A percentile compares a stretch with the other conserved stretches of the same genome.
Evolutionary conservation across 1,140 invertebrate genomes (phyloP).

Genomic region (Bacillus rossius): DNA sequence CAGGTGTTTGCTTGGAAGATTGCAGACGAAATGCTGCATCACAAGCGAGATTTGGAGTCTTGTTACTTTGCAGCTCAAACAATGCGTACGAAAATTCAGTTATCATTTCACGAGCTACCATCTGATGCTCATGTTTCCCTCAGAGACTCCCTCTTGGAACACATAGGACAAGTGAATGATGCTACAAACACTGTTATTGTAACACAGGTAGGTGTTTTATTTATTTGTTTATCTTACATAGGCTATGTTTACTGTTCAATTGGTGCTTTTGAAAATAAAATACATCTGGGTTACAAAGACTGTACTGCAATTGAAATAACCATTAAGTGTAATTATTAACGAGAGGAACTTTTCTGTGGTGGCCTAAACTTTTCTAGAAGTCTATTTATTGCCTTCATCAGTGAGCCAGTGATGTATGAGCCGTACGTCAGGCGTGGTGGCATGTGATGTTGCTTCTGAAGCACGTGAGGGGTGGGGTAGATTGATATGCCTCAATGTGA

Average conservation of each 20-base stretch:
- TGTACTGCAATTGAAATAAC: too few species aligned
- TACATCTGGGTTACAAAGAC: too few species aligned
- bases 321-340: too few species aligned
- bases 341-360: too few species aligned
- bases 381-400: too few species aligned
- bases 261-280: too few species aligned
- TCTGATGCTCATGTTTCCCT: slow-evolving; percentile 75
- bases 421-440: neutral
- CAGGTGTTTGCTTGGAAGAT: slow-evolving; percentile 93
- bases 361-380: too few species aligned
- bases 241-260: neutral
- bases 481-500: too few species aligned
- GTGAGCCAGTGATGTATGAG: too few species aligned
- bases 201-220: slow-evolving; percentile 59
- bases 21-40: slow-evolving; percentile 85
- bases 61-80: slow-evolving; percentile 98
- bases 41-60: slow-evolving; percentile 81
- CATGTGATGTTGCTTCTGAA: neutral
- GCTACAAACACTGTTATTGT: slow-evolving; percentile 80
- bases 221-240: neutral
- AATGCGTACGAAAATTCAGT: slow-evolving; percentile 92
- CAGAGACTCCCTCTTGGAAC: slow-evolving; percentile 85
- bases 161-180: slow-evolving; percentile 78
- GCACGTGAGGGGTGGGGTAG: too few species aligned
- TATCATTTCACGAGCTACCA: slow-evolving; percentile 91